phyloP scores from a whole-genome alignment of 2,888 invertebrate species.

The Eueremaeus valkanovi region DNA sequence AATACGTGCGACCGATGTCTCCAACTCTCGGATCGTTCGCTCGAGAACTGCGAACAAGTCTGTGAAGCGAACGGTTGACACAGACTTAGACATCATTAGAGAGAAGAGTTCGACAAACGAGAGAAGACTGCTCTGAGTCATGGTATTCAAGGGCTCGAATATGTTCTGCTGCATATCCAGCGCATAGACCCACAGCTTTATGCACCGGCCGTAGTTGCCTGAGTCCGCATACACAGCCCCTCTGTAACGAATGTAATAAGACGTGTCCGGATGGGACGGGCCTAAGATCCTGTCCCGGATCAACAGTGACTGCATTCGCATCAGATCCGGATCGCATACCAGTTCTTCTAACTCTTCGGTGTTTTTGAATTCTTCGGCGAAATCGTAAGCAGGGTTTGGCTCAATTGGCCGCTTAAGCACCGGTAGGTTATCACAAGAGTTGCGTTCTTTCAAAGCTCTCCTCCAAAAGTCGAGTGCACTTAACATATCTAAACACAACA shows the following conservation, averaged over 20 bases:
- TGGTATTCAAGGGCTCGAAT: constrained; percentile 84
- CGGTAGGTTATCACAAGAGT: constrained; percentile 53
- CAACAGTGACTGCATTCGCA: constrained; percentile 83
- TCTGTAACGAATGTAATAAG: constrained; percentile 89
- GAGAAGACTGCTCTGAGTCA: constrained; percentile 89
- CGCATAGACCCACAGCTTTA: constrained; percentile 93
- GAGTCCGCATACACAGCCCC: constrained; percentile 92
- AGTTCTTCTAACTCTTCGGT: constrained; percentile 75
- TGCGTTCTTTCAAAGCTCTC: constrained; percentile 76
- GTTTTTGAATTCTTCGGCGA: constrained; percentile 74
- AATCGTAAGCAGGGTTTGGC: constrained; percentile 81
- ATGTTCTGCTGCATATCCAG: constrained; percentile 91
- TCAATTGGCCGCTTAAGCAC: constrained; percentile 52
- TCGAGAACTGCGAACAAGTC: constrained; percentile 78
- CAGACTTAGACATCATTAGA: constrained; percentile 82
- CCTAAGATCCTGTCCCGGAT: constrained; percentile 83
- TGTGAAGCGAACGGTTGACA: constrained; percentile 72
- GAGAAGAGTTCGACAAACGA: constrained; percentile 82
- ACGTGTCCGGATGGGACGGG: constrained; percentile 93
- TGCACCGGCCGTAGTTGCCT: constrained; percentile 81
- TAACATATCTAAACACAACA: too few species aligned
- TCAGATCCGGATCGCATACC: constrained; percentile 87
- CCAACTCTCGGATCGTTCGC: constrained; percentile 64
- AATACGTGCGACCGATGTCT: constrained; percentile 40
- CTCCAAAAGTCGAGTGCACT: constrained; percentile 84